These are phyloP conservation scores for Hyles lineata DNA, from an alignment of 2,888 invertebrate genomes.

Conservation along the genomic window DNA sequence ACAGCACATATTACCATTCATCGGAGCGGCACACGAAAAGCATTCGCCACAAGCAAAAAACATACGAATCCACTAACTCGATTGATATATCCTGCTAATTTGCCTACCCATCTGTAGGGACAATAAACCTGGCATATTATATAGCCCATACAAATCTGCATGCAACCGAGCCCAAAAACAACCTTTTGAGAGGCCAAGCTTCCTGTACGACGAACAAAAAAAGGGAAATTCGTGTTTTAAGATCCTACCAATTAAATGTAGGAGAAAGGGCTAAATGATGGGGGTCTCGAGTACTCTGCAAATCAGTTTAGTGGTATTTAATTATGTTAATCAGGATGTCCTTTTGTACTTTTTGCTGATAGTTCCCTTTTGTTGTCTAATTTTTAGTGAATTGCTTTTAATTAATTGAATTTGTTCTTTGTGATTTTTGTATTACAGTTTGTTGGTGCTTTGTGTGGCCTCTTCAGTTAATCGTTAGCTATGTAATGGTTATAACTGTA, in stretches of 20 bases:
- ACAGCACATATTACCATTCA: constrained; percentile 48
- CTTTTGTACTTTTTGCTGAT: constrained; percentile 41
- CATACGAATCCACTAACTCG: constrained; percentile 60
- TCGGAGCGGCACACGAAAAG: constrained; percentile 49
- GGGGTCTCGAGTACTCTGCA: constrained; percentile 68
- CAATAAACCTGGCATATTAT: constrained; percentile 83
- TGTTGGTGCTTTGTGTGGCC: not conserved
- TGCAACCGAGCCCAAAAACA: constrained; percentile 76
- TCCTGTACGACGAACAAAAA: constrained; percentile 72
- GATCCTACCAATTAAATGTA: constrained; percentile 72
- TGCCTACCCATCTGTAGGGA: constrained; percentile 67
- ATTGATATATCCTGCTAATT: constrained; percentile 84
- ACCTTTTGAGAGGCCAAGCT: constrained; percentile 71
- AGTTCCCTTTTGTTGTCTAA: constrained; percentile 31
- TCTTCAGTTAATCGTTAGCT: not conserved
- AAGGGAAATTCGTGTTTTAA: constrained; percentile 66
- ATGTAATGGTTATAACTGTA: not conserved
- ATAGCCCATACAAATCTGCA: constrained; percentile 64
- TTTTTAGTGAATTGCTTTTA: constrained; percentile 24
- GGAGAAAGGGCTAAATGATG: constrained; percentile 75
- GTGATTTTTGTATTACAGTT: constrained; percentile 5
- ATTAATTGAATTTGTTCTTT: constrained; percentile 27
- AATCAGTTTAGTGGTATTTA: constrained; percentile 70
- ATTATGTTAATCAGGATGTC: constrained; percentile 72
- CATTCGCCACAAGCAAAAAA: constrained; percentile 45